Percentiles rank a stretch among this genome's conserved stretches.
These are phyloP conservation scores for Myotis vivesi DNA, from an alignment of 2,797 vertebrate genomes.

Conservation along the genomic window DNA sequence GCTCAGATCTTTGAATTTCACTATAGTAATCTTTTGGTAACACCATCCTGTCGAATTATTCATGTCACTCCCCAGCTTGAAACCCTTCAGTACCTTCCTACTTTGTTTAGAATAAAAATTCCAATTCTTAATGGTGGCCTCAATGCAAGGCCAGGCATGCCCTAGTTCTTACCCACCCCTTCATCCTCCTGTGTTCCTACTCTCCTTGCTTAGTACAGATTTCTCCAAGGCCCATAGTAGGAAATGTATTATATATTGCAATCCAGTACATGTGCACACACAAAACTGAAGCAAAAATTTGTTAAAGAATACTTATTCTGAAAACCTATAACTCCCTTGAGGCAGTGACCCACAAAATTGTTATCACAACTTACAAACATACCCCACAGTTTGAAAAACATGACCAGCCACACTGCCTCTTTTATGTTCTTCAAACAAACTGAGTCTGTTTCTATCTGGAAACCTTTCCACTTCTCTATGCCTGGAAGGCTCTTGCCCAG, in stretches of 20 bases:
- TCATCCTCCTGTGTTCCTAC: background rate
- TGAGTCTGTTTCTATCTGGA: constrained; percentile 10
- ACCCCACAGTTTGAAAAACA: constrained; percentile 29
- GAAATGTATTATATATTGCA: background rate
- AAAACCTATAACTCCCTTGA: constrained; percentile 35
- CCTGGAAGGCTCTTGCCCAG: background rate
- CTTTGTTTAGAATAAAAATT: constrained; percentile 14
- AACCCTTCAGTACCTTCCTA: background rate
- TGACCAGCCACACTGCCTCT: constrained; percentile 31
- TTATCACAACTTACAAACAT: constrained; percentile 3
- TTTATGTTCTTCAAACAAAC: constrained; percentile 41
- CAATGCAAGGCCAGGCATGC: background rate
- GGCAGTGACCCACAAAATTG: background rate
- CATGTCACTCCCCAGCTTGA: background rate
- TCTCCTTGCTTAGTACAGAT: background rate
- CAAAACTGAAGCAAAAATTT: background rate
- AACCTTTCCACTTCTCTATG: constrained; percentile 12
- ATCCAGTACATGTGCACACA: background rate
- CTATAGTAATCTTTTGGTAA: constrained; percentile 3
- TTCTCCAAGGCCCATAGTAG: background rate
- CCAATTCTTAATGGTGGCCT: background rate
- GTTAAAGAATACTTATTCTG: constrained; percentile 31
- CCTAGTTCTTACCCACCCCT: background rate
- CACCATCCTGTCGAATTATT: background rate
- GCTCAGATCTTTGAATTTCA: constrained; percentile 31